Percentiles rank a stretch among this genome's conserved stretches.
phyloP scores from a whole-genome alignment of 2,888 invertebrate species.

The Caenorhabditis sp. region DNA sequence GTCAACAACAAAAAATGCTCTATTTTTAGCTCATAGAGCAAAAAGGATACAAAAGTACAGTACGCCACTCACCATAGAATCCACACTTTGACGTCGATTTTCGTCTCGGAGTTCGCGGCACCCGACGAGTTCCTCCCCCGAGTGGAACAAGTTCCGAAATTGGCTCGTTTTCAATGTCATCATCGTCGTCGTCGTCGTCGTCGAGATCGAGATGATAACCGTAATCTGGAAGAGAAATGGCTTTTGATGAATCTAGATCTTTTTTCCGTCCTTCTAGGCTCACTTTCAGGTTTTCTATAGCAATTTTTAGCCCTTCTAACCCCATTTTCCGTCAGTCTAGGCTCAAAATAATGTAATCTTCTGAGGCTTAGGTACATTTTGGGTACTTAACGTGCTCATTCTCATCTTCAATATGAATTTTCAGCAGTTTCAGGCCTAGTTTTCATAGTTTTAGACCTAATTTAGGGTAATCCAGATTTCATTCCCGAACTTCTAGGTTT shows the following conservation, averaged over 20 bases:
- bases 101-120: slow-evolving; percentile 42
- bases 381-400: too few relatives aligned
- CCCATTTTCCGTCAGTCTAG: too few relatives aligned
- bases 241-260: too few relatives aligned
- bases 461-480: too few relatives aligned
- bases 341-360: too few relatives aligned
- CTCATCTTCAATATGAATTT: too few relatives aligned
- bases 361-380: too few relatives aligned
- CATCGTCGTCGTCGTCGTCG: slow-evolving; percentile 15
- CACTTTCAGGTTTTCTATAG: not conserved
- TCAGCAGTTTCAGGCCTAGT: too few relatives aligned
- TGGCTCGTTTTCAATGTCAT: slow-evolving; percentile 22
- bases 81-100: slow-evolving; percentile 39
- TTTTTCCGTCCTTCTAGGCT: slow-evolving; percentile 5
- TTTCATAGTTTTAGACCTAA: too few relatives aligned
- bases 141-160: slow-evolving; percentile 37
- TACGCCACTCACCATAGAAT: slow-evolving; percentile 29
- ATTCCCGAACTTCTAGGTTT: too few relatives aligned
- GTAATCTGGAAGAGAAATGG: not conserved
- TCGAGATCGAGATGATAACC: slow-evolving; percentile 6
- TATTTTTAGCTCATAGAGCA: not conserved
- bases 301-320: too few relatives aligned
- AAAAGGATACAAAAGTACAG: not conserved
- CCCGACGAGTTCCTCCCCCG: slow-evolving; percentile 43
- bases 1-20: too few relatives aligned